phyloP scores from a whole-genome alignment of 1,140 invertebrate species.

The Neuroterus valhalla region DNA sequence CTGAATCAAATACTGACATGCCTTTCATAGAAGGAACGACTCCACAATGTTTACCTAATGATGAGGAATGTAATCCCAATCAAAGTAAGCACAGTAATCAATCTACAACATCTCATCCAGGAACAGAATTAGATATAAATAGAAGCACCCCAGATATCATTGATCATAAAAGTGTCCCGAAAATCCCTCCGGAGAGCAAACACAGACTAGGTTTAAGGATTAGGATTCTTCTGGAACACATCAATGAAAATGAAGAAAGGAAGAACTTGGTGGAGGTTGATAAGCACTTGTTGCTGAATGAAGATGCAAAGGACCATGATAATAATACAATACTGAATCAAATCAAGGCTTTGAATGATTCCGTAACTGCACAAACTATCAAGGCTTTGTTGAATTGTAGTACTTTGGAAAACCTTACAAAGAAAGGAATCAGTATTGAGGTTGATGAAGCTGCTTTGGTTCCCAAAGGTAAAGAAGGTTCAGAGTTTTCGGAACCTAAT shows the following conservation, averaged over 20 bases:
- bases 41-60: no score
- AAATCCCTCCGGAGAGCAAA: no score
- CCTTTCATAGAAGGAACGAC: no score
- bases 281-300: constrained; percentile 49
- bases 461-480: not conserved
- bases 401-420: not conserved
- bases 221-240: constrained; percentile 50
- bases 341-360: constrained; percentile 49
- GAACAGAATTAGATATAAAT: constrained; percentile 35
- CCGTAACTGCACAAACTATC: constrained; percentile 42
- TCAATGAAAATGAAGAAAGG: constrained; percentile 51
- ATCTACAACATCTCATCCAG: constrained; percentile 6
- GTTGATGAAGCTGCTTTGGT: not conserved
- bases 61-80: constrained; percentile 2
- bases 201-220: constrained; percentile 39
- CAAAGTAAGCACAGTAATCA: not conserved
- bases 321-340: constrained; percentile 43
- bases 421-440: not conserved
- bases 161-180: no score
- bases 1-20: no score
- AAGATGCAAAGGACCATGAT: constrained; percentile 30
- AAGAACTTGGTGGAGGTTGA: constrained; percentile 50
- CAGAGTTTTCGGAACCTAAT: not conserved
- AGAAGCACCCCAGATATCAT: no score
- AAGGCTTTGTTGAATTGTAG: constrained; percentile 50